phyloP scores from a whole-genome alignment of 1,140 invertebrate species.

The Charaxes varanes region DNA sequence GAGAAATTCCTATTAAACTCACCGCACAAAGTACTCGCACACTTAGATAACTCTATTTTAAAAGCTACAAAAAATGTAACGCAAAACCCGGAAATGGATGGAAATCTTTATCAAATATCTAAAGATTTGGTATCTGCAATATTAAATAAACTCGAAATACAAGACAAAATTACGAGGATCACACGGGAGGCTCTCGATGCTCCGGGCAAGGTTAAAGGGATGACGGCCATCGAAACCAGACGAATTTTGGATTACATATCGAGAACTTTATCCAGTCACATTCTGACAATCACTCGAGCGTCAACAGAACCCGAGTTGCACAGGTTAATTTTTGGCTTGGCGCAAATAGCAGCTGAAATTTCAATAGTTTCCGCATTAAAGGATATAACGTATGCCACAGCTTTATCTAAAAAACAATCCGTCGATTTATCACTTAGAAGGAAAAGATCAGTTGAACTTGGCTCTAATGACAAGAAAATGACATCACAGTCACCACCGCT shows the following conservation, averaged over 20 bases:
- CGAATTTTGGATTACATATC: conserved; percentile 64
- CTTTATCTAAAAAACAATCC: conserved; percentile 60
- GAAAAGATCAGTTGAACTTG: conserved; percentile 42
- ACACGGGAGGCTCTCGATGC: conserved; percentile 59
- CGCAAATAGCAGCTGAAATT: conserved; percentile 60
- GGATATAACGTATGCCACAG: conserved; percentile 56
- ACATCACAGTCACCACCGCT: conserved; percentile 12
- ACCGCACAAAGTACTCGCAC: conserved; percentile 48
- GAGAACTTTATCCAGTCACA: conserved; percentile 54
- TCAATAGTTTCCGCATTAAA: conserved; percentile 63
- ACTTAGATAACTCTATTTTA: conserved; percentile 48
- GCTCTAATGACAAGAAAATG: conserved; percentile 14
- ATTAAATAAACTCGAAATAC: conserved; percentile 53
- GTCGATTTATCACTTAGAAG: conserved; percentile 55
- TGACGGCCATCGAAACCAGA: conserved; percentile 63
- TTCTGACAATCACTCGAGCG: conserved; percentile 48
- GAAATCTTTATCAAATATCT: conserved; percentile 55
- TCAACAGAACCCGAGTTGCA: conserved; percentile 64
- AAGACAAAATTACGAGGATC: conserved; percentile 63
- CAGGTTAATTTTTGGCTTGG: conserved; percentile 56
- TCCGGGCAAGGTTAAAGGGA: conserved; percentile 55
- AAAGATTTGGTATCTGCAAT: conserved; percentile 59
- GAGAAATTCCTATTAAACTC: conserved; percentile 39
- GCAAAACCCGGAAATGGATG: conserved; percentile 58
- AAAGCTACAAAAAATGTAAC: conserved; percentile 60